phyloP scores from a whole-genome alignment of 2,888 invertebrate species.

The Callyntrura sp. region DNA sequence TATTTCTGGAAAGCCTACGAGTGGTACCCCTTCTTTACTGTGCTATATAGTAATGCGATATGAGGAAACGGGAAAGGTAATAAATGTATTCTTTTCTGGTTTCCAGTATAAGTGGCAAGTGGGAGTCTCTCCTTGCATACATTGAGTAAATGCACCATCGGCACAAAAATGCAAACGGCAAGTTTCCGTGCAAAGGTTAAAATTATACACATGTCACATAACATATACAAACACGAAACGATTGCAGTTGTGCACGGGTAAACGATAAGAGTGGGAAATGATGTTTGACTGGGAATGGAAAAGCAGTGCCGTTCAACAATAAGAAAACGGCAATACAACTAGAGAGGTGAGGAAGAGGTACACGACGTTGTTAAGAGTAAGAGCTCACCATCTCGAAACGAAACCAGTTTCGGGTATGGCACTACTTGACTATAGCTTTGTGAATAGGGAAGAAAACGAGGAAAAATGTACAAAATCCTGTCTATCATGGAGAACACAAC shows the following conservation, averaged over 20 bases:
- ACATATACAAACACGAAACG: neutral
- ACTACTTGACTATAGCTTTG: no score
- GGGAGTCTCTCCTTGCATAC: neutral
- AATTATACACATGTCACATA: neutral
- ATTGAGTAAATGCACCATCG: neutral
- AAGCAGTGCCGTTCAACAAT: neutral
- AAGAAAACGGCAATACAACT: neutral
- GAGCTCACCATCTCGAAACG: neutral
- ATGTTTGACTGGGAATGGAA: slow-evolving; percentile 47
- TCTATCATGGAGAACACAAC: neutral
- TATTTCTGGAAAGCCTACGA: neutral
- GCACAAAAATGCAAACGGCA: no score
- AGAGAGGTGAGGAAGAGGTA: slow-evolving; percentile 3
- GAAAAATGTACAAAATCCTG: neutral
- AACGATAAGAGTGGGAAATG: slow-evolving; percentile 6
- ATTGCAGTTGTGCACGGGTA: slow-evolving; percentile 15
- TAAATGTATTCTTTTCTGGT: slow-evolving; percentile 43
- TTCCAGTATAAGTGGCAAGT: neutral
- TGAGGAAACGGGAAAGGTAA: slow-evolving; percentile 9
- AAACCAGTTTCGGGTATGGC: no score
- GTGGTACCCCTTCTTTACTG: neutral
- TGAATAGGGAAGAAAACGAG: no score
- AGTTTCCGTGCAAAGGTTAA: neutral
- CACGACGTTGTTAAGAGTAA: slow-evolving; percentile 11
- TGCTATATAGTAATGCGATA: slow-evolving; percentile 25